Base-by-base conservation (phyloP, 2,797 vertebrate genomes). In the Scolopax bukidnonensis region DNA sequence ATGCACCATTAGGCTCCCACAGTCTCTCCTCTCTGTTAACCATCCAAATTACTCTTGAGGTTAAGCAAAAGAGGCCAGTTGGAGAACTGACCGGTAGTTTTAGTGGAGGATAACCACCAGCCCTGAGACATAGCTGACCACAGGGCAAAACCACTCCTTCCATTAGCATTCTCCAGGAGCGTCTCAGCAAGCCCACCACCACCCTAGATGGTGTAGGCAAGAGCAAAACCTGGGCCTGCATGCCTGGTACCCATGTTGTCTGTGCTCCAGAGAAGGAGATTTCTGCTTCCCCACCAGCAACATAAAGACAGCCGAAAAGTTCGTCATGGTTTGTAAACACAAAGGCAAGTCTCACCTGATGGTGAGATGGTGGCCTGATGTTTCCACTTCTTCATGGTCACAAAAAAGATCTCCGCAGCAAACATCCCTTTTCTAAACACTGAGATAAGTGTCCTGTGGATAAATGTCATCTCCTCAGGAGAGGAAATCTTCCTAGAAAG, bases 101-200 rank as follows among this genome's bases (percentile, higher is more conserved):
- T 20, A 71, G 61, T 6, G 27, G 30, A 68, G 30, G 50, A 84
- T 71, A 92, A 93, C 30, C 61, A 94, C 15, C 24, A 81, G 27
- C 38, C 64, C 61, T 20, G 64, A 89, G 75, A 94, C 70, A 47
- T 0, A 68, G 67, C 36, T 90, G 36, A 82, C 86, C 95, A 71
- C 91, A 81, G 28, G 24, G 54, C n/a, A 89, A 84, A 95, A 87
- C 68, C 94, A 89, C 53, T 43, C 79, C 75, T 80, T 47, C 51
- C 87, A 88, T 41, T 59, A 90, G 77, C 80, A 77, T 73, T 94
- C 79, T 84, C 23, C 38, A 71, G 45, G 15, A 84, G 53, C 1
- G 0, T 45, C 61, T 83, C 71, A 83, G 68, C 59, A 80, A 89
- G 28, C 24, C 45, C 48, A 74, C 15, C 30, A 57, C 57, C 0